Percentiles rank a stretch among this genome's conserved stretches.
These are phyloP conservation scores for Gobio gobio DNA, from an alignment of 2,113 vertebrate species.

Conservation along the genomic window DNA sequence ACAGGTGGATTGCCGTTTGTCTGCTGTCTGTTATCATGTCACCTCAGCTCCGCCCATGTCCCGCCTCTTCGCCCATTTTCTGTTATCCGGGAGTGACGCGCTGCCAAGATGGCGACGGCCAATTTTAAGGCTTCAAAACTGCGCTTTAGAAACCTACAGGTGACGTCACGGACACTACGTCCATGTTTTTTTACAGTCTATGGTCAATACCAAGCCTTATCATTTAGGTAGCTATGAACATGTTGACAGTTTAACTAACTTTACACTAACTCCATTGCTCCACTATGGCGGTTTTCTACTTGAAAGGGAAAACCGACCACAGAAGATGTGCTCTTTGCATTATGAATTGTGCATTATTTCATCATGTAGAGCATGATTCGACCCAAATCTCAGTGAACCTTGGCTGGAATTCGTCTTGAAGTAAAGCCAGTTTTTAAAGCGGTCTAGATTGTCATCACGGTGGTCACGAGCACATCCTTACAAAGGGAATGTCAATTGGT, in stretches of 20 bases:
- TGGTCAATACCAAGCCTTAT: neutral
- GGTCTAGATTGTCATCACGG: neutral
- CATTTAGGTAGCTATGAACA: neutral
- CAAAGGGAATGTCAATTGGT: conserved; percentile 6
- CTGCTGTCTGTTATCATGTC: no score
- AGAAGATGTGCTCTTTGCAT: neutral
- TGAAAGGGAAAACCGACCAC: neutral
- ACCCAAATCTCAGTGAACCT: neutral
- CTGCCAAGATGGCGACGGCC: no score
- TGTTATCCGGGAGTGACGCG: no score
- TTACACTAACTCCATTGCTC: neutral
- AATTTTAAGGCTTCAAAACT: no score
- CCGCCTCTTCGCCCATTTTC: no score
- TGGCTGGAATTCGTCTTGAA: conserved; percentile 47
- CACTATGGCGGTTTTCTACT: neutral
- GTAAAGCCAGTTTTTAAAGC: conserved; percentile 44
- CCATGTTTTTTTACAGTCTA: no score
- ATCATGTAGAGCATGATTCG: neutral
- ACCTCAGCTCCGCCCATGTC: no score
- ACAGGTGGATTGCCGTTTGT: no score
- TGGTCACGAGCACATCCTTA: conserved; percentile 20
- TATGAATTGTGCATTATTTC: neutral
- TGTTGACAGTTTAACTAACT: no score
- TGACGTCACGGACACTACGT: no score
- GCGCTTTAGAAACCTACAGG: no score